Percentiles rank a stretch among this genome's conserved stretches.
These are phyloP conservation scores for Alaudala cheleensis DNA, from an alignment of 2,113 vertebrate genomes.

Conservation along the genomic window DNA sequence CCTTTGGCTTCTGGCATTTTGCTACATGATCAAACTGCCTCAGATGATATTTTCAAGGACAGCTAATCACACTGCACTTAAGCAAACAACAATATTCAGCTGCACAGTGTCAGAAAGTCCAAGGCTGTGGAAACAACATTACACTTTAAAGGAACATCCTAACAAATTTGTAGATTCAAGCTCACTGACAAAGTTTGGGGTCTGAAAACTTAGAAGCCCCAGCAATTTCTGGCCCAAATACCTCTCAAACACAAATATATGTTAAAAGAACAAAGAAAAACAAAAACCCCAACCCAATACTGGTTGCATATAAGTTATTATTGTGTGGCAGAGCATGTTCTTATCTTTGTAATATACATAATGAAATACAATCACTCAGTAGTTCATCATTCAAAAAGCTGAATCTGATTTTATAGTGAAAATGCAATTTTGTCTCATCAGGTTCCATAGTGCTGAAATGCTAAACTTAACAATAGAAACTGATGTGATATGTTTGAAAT, in stretches of 20 bases:
- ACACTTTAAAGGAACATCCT: not conserved
- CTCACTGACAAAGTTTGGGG: not conserved
- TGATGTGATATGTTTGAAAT: constrained; percentile 42
- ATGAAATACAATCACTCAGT: constrained; percentile 28
- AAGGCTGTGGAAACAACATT: not conserved
- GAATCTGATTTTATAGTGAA: constrained; percentile 56
- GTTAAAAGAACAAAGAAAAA: not conserved
- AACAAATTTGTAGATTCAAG: not conserved
- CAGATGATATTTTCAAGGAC: constrained; percentile 13
- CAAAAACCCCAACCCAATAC: not conserved
- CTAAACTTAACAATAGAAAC: constrained; percentile 43
- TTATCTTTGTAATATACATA: constrained; percentile 27
- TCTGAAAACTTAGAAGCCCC: not conserved
- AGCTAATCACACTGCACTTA: not conserved
- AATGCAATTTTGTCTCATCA: constrained; percentile 58
- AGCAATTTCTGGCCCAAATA: not conserved
- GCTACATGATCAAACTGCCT: not conserved
- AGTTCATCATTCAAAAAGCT: constrained; percentile 52
- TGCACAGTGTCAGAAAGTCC: not conserved
- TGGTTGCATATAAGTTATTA: not conserved
- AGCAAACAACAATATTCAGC: not conserved
- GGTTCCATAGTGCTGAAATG: constrained; percentile 29
- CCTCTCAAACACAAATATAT: not conserved
- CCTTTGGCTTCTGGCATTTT: not conserved
- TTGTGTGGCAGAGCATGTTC: not conserved